phyloP scores from a whole-genome alignment of 2,113 vertebrate genomes.

The Nicator chloris region DNA sequence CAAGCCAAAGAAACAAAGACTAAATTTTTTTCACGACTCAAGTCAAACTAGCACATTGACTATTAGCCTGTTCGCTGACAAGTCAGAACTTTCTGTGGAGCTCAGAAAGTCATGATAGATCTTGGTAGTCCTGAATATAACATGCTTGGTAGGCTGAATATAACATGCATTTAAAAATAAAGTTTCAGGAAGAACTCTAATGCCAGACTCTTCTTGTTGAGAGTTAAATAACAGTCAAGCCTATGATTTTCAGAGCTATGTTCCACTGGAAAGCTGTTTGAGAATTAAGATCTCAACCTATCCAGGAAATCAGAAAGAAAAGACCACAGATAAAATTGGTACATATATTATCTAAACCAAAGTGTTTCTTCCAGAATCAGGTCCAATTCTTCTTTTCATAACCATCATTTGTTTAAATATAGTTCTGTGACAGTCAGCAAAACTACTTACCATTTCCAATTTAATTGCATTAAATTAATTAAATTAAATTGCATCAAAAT shows the following conservation, averaged over 20 bases:
- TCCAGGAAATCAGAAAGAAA: not conserved
- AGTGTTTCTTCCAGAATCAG: not conserved
- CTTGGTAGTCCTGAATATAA: not conserved
- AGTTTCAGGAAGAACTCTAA: not conserved
- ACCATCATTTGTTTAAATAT: not conserved
- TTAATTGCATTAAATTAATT: not conserved
- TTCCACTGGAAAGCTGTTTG: not conserved
- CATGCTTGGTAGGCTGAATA: not conserved
- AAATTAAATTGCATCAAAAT: not conserved
- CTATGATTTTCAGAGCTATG: not conserved
- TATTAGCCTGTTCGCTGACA: not conserved
- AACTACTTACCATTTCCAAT: not conserved
- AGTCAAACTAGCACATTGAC: not conserved
- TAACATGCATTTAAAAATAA: not conserved
- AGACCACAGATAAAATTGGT: not conserved
- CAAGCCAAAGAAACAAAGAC: not conserved
- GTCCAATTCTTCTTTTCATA: not conserved
- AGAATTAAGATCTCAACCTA: not conserved
- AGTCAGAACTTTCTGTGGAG: not conserved
- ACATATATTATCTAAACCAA: not conserved
- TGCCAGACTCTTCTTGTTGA: not conserved
- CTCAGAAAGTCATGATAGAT: not conserved
- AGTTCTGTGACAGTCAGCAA: not conserved
- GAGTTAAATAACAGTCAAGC: not conserved
- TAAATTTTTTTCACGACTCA: not conserved